Conservation (phyloP, 2,888 invertebrate species). For the Scaptomyza cyrtandrae region DNA sequence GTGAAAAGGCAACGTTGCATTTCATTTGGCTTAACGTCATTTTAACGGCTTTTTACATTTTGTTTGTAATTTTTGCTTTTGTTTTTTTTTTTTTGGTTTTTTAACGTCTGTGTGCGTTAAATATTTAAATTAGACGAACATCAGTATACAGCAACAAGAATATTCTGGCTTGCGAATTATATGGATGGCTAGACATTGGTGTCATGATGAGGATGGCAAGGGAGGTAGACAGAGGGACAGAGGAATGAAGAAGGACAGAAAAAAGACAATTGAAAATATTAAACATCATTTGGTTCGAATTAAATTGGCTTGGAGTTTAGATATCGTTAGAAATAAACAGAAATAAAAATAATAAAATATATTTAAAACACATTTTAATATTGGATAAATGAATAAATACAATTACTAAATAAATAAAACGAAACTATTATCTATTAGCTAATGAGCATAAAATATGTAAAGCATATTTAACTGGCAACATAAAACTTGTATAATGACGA, state of each 20-base stretch:
- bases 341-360: too few relatives aligned
- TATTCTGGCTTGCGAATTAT: slow-evolving; percentile 61
- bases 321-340: not conserved
- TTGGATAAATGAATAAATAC: too few relatives aligned
- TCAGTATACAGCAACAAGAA: slow-evolving; percentile 36
- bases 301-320: slow-evolving; percentile 4
- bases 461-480: not conserved
- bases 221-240: slow-evolving; percentile 13
- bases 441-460: not conserved
- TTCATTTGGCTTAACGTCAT: slow-evolving; percentile 45
- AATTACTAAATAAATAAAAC: not conserved
- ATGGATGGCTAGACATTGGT: slow-evolving; percentile 43
- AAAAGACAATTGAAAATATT: slow-evolving; percentile 16
- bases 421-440: not conserved
- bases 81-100: too few relatives aligned
- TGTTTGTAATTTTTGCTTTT: slow-evolving; percentile 16
- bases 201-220: slow-evolving; percentile 5
- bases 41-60: slow-evolving; percentile 42
- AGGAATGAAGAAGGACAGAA: slow-evolving; percentile 7
- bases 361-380: too few relatives aligned
- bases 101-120: slow-evolving; percentile 13
- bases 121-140: slow-evolving; percentile 41
- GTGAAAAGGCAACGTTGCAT: slow-evolving; percentile 59
- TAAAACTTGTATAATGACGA: not conserved
- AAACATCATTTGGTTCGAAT: slow-evolving; percentile 19